phyloP scores from a whole-genome alignment of 2,113 vertebrate genomes.

The Cryptomyrus ogoouensis region DNA sequence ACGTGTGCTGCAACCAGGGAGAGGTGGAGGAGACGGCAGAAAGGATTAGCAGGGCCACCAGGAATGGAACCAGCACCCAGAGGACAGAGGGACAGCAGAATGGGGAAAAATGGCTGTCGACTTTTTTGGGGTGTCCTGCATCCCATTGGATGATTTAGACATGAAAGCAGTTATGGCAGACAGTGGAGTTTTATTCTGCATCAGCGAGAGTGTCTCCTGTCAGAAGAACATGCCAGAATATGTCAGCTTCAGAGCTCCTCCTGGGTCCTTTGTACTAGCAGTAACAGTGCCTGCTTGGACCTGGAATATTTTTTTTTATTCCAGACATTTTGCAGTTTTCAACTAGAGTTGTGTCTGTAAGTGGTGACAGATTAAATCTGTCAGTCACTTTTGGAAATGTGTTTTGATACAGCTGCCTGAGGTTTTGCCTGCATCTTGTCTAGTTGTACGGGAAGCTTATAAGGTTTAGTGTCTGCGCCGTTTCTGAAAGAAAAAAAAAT shows the following conservation, averaged over 20 bases:
- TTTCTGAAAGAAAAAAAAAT: not conserved
- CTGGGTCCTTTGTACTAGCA: not conserved
- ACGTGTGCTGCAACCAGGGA: not conserved
- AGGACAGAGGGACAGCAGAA: not conserved
- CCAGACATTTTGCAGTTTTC: not conserved
- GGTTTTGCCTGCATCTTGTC: not conserved
- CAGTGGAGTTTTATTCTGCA: not conserved
- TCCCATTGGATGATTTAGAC: not conserved
- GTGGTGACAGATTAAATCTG: slow-evolving; percentile 5
- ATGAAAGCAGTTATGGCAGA: not conserved
- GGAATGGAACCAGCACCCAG: not conserved
- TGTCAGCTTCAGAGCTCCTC: not conserved
- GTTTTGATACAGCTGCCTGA: not conserved
- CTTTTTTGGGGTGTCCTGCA: not conserved
- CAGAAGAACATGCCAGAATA: not conserved
- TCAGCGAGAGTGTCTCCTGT: not conserved
- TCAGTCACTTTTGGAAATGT: not conserved
- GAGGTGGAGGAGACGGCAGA: not conserved
- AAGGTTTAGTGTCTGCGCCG: not conserved
- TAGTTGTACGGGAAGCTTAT: not conserved
- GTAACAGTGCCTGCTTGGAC: not conserved
- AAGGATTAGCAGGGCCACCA: not conserved
- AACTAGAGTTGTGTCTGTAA: not conserved
- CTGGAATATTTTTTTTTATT: not conserved
- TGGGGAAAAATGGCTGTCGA: not conserved